Evolutionary conservation across 2,113 vertebrate species (phyloP).

Genomic region (Crotalus tigris): DNA sequence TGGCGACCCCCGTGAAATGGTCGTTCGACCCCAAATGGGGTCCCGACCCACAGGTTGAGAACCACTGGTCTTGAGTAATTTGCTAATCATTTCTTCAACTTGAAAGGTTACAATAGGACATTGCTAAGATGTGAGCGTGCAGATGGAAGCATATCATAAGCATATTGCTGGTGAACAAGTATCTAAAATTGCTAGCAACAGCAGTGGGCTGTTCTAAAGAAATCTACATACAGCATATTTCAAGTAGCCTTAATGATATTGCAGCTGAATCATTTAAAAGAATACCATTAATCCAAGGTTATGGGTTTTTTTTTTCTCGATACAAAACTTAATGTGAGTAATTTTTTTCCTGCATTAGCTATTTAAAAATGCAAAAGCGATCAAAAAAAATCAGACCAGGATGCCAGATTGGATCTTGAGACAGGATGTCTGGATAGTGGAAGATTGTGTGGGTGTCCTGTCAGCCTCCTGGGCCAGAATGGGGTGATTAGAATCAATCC

Average conservation of each 20-base stretch:
- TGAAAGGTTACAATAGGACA: constrained; percentile 33
- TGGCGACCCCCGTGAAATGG: too few relatives aligned
- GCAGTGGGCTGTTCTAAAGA: neutral
- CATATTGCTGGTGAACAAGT: neutral
- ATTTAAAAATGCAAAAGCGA: neutral
- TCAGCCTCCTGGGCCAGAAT: neutral
- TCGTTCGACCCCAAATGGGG: too few relatives aligned
- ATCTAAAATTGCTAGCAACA: neutral
- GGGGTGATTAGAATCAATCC: neutral
- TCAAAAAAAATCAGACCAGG: neutral
- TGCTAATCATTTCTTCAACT: constrained; percentile 4
- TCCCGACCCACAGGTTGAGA: too few relatives aligned
- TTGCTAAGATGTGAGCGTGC: neutral
- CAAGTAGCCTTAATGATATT: neutral
- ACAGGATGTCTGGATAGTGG: neutral
- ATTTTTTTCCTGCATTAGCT: neutral
- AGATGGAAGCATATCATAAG: constrained; percentile 13
- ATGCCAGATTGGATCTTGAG: neutral
- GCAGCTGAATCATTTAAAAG: neutral
- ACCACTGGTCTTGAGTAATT: neutral
- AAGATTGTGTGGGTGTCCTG: neutral
- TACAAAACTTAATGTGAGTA: neutral
- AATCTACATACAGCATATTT: neutral
- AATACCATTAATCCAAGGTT: neutral
- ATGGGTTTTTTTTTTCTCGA: neutral